Evolutionary conservation across 2,797 vertebrate species (phyloP), one percentile per base, ranked within the genome.

Genomic region (Lacerta bilineata): DNA sequence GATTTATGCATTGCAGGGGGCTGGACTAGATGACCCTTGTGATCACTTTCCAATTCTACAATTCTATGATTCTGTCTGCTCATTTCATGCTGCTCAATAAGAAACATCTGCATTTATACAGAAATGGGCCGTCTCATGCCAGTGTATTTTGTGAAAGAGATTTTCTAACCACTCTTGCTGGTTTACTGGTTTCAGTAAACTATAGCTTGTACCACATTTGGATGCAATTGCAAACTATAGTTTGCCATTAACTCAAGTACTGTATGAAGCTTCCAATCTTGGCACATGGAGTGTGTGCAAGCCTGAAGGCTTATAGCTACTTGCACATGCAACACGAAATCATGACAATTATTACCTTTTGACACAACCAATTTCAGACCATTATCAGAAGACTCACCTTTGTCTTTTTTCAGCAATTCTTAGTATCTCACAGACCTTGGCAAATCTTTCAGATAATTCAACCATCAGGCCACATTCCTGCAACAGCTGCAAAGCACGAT

Each of bases 391-490:
- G 18, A 89, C 97, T 95, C 96, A 99, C 99, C 99, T 98, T 96
- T 99, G 99, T 92, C 99, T 98, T 95, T 97, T 99, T 96, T 99
- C 98, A 1, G 98, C 96, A 50, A 99, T 97, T 92, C 97, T 97
- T 93, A 99, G 97, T 82, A 99, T 97, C 93, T 99, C 97, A 68
- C 98, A 99, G 93, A 98, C 97, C 93, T 96, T 96, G 74, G 95
- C 95, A 88, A 98, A 98, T 78, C 97, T 98, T 33, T 97, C 96
- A 1, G 98, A 97, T 15, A 98, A 94, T 18, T 96, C 97, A 82
- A 95, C 88, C 15, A 97, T 95, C 86, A 98, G 93, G 23, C 97
- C 97, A 89, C 97, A 98, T 64, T 99, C 98, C 92, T 98, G 97
- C 82, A 99, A 91, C 69, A 98, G 86, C 0, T 94, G 94, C 94